phyloP scores from a whole-genome alignment of 2,797 vertebrate species.

The Lindbergichthys nudifrons region DNA sequence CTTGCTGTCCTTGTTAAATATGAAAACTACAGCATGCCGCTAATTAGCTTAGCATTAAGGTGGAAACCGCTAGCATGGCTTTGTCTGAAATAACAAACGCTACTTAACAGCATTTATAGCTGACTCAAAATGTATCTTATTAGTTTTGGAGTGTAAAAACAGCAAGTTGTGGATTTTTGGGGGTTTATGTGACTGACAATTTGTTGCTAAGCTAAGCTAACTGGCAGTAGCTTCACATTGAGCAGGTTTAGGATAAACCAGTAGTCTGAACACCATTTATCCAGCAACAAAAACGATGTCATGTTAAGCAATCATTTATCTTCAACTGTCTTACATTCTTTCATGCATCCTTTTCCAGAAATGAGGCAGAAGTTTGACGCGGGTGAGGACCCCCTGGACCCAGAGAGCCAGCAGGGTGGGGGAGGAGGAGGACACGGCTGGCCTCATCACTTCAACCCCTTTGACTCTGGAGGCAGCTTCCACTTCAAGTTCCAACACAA shows the following conservation, averaged over 20 bases:
- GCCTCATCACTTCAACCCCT: slow-evolving; percentile 90
- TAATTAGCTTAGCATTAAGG: neutral
- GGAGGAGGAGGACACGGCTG: slow-evolving; percentile 83
- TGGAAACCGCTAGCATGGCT: neutral
- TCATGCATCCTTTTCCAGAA: slow-evolving; percentile 71
- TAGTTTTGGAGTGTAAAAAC: neutral
- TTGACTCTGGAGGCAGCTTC: slow-evolving; percentile 87
- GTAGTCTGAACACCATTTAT: too few relatives aligned
- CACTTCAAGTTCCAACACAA: slow-evolving; percentile 91
- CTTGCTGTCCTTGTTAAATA: neutral
- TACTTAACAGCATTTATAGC: neutral
- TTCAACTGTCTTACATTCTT: neutral
- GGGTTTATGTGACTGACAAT: too few relatives aligned
- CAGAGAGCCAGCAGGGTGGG: slow-evolving; percentile 87
- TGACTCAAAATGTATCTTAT: too few relatives aligned
- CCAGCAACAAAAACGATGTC: neutral
- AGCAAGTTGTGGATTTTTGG: too few relatives aligned
- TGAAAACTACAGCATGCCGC: neutral
- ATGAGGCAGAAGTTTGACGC: slow-evolving; percentile 90
- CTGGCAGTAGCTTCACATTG: too few relatives aligned
- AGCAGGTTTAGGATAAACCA: too few relatives aligned
- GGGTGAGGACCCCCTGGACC: slow-evolving; percentile 89
- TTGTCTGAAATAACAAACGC: neutral
- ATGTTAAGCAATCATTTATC: neutral
- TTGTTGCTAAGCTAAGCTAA: too few relatives aligned